phyloP scores from a whole-genome alignment of 2,888 invertebrate genomes.

The Drosophila aldrichi region DNA sequence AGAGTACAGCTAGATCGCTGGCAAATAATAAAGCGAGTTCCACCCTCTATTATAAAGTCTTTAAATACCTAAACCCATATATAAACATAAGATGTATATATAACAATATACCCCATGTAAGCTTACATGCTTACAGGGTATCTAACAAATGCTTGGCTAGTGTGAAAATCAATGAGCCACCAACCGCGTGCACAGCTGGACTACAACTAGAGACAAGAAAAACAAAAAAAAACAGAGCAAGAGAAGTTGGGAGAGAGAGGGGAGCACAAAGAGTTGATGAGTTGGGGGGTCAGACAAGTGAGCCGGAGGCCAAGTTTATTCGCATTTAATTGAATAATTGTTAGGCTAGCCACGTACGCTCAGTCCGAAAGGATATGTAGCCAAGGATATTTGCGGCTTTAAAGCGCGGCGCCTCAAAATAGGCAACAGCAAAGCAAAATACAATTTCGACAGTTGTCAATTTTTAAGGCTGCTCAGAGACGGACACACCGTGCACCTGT shows the following conservation, averaged over 20 bases:
- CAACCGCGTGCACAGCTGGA: constrained; percentile 41
- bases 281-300: background rate
- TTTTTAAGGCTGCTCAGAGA: constrained; percentile 28
- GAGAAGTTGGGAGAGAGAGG: background rate
- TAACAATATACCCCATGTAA: background rate
- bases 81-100: background rate
- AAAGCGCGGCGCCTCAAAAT: constrained; percentile 46
- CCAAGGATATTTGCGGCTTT: constrained; percentile 25
- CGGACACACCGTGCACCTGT: constrained; percentile 36
- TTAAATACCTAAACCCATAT: background rate
- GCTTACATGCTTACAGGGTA: constrained; percentile 21
- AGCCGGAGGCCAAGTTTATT: constrained; percentile 76
- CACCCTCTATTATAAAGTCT: too few relatives aligned
- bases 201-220: constrained; percentile 9
- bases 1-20: too few relatives aligned
- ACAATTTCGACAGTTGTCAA: constrained; percentile 1
- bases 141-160: constrained; percentile 54
- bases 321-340: constrained; percentile 85
- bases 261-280: background rate
- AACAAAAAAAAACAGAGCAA: background rate
- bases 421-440: constrained; percentile 39
- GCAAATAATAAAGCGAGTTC: too few relatives aligned
- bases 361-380: constrained; percentile 23
- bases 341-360: constrained; percentile 83
- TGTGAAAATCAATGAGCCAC: constrained; percentile 73